A percentile compares a stretch with the other conserved stretches of the same genome.
Evolutionary conservation across 2,797 vertebrate species (phyloP).

Genomic region (Margarornis squamiger): DNA sequence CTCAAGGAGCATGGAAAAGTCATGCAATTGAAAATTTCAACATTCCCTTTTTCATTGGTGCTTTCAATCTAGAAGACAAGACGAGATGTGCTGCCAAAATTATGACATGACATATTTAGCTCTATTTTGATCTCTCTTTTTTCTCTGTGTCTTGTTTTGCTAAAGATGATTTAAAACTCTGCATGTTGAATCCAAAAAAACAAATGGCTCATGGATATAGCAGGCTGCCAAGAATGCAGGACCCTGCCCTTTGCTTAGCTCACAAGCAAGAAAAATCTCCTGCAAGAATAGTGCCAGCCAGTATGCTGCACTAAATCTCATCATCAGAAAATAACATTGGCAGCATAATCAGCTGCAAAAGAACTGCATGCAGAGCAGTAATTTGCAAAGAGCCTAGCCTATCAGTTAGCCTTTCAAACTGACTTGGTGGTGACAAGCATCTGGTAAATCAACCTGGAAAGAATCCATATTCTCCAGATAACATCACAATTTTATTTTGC

Average conservation of each 20-base stretch:
- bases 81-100: conserved; percentile 42
- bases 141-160: conserved; percentile 47
- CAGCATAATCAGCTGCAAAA: conserved; percentile 31
- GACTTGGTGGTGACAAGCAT: conserved; percentile 21
- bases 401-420: conserved; percentile 22
- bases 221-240: conserved; percentile 50
- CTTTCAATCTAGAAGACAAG: conserved; percentile 21
- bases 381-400: neutral
- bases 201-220: conserved; percentile 59
- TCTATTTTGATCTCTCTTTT: conserved; percentile 58
- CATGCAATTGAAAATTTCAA: neutral
- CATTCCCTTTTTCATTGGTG: neutral
- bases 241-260: conserved; percentile 55
- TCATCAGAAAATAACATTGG: conserved; percentile 13
- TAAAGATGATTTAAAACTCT: conserved; percentile 60
- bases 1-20: conserved; percentile 5
- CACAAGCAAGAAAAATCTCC: conserved; percentile 42
- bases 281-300: conserved; percentile 9
- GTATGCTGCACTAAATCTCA: conserved; percentile 35
- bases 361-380: conserved; percentile 23
- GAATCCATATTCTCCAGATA: conserved; percentile 14
- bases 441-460: conserved; percentile 25
- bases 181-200: conserved; percentile 53
- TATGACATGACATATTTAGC: conserved; percentile 49
- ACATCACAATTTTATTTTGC: neutral